A percentile compares a stretch with the other conserved stretches of the same genome.
Conservation (phyloP, 2,797 vertebrate genomes). For the Siniperca scherzeri region DNA sequence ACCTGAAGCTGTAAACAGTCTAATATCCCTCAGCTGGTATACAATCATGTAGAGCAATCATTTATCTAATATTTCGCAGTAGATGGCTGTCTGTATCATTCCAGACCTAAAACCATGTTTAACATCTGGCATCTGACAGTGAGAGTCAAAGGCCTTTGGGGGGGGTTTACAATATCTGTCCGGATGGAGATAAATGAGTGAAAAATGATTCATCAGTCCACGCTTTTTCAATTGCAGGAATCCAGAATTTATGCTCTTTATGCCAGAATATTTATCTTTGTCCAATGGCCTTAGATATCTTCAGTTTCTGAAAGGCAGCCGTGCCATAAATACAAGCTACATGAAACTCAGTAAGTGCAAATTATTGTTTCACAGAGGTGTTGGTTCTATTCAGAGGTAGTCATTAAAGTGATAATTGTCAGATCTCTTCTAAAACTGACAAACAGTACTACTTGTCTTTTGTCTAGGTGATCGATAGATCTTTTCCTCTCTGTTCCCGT, state of each 20-base stretch:
- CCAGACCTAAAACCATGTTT: slow-evolving; percentile 21
- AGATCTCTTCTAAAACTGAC: slow-evolving; percentile 7
- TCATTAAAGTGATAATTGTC: slow-evolving; percentile 26
- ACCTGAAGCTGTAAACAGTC: slow-evolving; percentile 53
- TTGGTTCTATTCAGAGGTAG: slow-evolving; percentile 32
- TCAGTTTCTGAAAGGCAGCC: slow-evolving; percentile 6
- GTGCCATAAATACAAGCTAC: neutral
- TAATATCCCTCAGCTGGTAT: slow-evolving; percentile 38
- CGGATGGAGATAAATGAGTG: slow-evolving; percentile 22
- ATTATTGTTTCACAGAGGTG: slow-evolving; percentile 7
- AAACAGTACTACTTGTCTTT: slow-evolving; percentile 8
- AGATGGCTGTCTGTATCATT: slow-evolving; percentile 28
- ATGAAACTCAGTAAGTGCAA: slow-evolving; percentile 20
- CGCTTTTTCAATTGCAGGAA: slow-evolving; percentile 10
- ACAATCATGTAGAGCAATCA: slow-evolving; percentile 56
- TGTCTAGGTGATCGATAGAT: neutral
- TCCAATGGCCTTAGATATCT: slow-evolving; percentile 17
- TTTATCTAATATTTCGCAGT: slow-evolving; percentile 27
- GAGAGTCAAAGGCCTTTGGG: neutral
- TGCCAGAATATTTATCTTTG: slow-evolving; percentile 16
- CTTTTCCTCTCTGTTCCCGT: neutral
- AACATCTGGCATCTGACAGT: slow-evolving; percentile 49
- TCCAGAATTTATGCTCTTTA: neutral
- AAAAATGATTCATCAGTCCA: slow-evolving; percentile 12
- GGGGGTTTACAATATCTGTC: slow-evolving; percentile 14